Conservation (phyloP, 1,140 invertebrate species). For the Muscidifurax raptorellus region DNA sequence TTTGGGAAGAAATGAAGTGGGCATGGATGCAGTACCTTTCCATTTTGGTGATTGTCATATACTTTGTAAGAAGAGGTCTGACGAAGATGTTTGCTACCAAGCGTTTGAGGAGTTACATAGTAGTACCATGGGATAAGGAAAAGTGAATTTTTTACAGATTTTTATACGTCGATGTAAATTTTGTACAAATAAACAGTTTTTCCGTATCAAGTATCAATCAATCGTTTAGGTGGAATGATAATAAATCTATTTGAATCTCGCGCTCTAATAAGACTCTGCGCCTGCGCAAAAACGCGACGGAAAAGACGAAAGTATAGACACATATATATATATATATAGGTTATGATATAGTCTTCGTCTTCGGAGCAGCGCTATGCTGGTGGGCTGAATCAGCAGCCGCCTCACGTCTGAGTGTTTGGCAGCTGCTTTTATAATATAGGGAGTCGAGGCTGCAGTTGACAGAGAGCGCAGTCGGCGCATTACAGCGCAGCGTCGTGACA, state of each 20-base stretch:
- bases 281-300: no score
- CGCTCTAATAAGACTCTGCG: no score
- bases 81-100: slow-evolving; percentile 62
- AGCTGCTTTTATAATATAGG: background rate
- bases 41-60: slow-evolving; percentile 68
- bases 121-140: slow-evolving; percentile 65
- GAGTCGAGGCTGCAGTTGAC: background rate
- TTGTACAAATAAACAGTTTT: background rate
- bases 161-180: background rate
- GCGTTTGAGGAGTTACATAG: slow-evolving; percentile 64
- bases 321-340: no score
- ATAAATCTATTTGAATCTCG: no score
- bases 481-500: background rate
- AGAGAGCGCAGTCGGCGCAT: background rate
- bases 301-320: no score
- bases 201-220: no score
- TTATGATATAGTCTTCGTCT: no score
- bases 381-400: no score
- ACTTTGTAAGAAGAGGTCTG: slow-evolving; percentile 62
- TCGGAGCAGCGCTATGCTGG: no score
- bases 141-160: slow-evolving; percentile 2
- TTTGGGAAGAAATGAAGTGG: slow-evolving; percentile 82
- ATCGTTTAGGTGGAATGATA: no score
- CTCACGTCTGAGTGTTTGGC: background rate
- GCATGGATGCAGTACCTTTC: slow-evolving; percentile 79